Percentiles rank a stretch among this genome's conserved stretches.
phyloP scores from a whole-genome alignment of 2,888 invertebrate species.

The Rosalia funebris region DNA sequence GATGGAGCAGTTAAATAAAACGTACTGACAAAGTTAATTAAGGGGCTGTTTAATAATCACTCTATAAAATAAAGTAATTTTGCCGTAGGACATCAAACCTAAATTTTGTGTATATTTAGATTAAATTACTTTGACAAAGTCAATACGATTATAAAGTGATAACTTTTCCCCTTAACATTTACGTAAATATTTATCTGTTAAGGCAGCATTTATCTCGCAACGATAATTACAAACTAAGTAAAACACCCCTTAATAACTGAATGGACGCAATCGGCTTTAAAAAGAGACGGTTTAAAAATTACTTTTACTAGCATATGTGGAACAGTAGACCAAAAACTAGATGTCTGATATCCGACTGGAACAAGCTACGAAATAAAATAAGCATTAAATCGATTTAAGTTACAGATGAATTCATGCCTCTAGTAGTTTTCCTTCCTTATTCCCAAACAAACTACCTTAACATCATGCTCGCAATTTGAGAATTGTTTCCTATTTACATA shows the following conservation, averaged over 20 bases:
- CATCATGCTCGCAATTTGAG: slow-evolving; percentile 2
- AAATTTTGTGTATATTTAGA: slow-evolving; percentile 7
- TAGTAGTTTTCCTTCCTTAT: not conserved
- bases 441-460: slow-evolving; percentile 4
- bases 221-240: too few relatives aligned
- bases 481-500: slow-evolving; percentile 14
- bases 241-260: too few relatives aligned
- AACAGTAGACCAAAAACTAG: too few relatives aligned
- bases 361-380: too few relatives aligned
- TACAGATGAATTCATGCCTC: not conserved
- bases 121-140: slow-evolving; percentile 7
- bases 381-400: too few relatives aligned
- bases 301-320: too few relatives aligned
- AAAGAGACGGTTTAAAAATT: too few relatives aligned
- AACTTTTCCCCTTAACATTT: not conserved
- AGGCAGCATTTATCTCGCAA: too few relatives aligned
- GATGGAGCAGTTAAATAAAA: not conserved
- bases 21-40: not conserved
- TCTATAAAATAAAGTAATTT: not conserved
- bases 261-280: too few relatives aligned
- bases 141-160: slow-evolving; percentile 8
- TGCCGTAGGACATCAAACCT: not conserved
- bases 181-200: slow-evolving; percentile 4
- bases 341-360: too few relatives aligned
- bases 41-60: not conserved